A percentile compares a stretch with the other conserved stretches of the same genome.
Conservation (phyloP, 2,797 vertebrate genomes). For the Trichosurus vulpecula region DNA sequence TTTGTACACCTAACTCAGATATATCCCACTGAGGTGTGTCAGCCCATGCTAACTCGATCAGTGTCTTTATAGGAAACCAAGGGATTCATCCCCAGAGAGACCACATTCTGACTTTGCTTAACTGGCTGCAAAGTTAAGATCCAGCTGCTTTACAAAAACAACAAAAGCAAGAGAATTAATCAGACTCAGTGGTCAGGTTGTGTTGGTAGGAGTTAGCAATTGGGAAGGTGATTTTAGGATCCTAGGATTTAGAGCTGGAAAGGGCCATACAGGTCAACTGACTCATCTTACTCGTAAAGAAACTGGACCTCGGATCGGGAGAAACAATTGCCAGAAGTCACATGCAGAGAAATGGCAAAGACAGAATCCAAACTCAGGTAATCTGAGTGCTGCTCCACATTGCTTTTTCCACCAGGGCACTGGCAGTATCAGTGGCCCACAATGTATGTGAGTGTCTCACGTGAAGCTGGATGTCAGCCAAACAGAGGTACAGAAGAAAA, state of each 20-base stretch:
- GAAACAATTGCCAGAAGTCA: not conserved
- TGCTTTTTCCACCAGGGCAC: not conserved
- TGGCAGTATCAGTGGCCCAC: not conserved
- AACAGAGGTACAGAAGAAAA: not conserved
- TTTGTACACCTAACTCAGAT: conserved; percentile 69
- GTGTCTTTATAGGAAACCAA: conserved; percentile 61
- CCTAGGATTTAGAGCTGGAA: not conserved
- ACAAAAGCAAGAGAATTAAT: not conserved
- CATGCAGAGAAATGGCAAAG: not conserved
- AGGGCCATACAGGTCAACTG: not conserved
- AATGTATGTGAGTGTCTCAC: not conserved
- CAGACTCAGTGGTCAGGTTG: not conserved
- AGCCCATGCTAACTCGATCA: conserved; percentile 66
- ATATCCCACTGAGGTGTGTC: conserved; percentile 60
- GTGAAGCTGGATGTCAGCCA: not conserved
- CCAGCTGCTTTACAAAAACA: conserved; percentile 55
- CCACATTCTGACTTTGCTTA: conserved; percentile 45
- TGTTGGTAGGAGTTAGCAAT: not conserved
- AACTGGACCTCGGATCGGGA: not conserved
- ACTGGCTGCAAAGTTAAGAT: conserved; percentile 50
- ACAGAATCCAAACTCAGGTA: not conserved
- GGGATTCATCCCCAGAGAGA: not conserved
- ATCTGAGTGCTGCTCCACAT: not conserved
- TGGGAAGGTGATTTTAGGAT: not conserved
- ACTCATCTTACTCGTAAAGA: not conserved